Conservation (phyloP, 2,888 invertebrate species). For the Adela reaumurella region DNA sequence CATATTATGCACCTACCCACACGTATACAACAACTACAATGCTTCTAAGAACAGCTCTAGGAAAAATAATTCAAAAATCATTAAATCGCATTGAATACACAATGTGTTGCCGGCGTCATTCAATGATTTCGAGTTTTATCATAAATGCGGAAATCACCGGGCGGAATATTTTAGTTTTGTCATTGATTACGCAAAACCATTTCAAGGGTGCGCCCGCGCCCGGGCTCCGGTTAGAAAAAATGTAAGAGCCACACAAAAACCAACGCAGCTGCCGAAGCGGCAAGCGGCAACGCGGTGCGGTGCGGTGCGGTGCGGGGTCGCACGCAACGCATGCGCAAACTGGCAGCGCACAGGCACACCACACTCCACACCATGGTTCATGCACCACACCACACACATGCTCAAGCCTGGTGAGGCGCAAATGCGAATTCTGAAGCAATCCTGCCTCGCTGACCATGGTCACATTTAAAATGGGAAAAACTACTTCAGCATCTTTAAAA, state of each 20-base stretch:
- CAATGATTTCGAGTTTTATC: slow-evolving; percentile 9
- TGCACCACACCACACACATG: too few species aligned
- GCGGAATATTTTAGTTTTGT: slow-evolving; percentile 58
- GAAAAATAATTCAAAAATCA: background rate
- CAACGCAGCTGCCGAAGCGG: slow-evolving; percentile 53
- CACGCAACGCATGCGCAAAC: too few species aligned
- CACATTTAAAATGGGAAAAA: too few species aligned
- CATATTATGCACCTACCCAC: too few species aligned
- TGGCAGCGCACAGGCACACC: too few species aligned
- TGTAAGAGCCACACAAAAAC: slow-evolving; percentile 54
- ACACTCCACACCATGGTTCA: too few species aligned
- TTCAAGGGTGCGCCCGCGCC: slow-evolving; percentile 50
- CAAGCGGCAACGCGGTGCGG: too few species aligned
- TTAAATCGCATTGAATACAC: background rate
- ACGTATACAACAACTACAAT: too few species aligned
- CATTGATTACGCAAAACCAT: slow-evolving; percentile 57
- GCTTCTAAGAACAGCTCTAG: background rate
- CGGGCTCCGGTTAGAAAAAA: slow-evolving; percentile 50
- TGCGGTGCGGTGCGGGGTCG: too few species aligned
- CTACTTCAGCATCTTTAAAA: too few species aligned
- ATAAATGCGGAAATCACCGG: slow-evolving; percentile 55
- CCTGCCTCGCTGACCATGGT: slow-evolving; percentile 11
- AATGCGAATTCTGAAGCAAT: slow-evolving; percentile 48
- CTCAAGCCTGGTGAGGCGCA: slow-evolving; percentile 18
- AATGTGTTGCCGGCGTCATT: background rate